Conservation (phyloP, 2,888 invertebrate genomes). For the Eulithis prunata region DNA sequence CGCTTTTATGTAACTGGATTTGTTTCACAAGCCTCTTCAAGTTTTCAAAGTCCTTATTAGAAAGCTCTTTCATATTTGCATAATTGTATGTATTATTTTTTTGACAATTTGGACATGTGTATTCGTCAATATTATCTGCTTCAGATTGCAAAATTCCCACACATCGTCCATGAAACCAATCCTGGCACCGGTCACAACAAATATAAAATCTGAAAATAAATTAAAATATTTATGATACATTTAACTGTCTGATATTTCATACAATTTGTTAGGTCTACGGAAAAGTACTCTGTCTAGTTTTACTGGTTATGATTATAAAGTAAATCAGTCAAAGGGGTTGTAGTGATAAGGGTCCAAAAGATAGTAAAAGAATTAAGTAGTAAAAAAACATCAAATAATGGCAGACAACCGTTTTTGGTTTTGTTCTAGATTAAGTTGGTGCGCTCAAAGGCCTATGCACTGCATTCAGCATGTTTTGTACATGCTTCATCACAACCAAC, state of each 20-base stretch:
- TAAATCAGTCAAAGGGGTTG: no score
- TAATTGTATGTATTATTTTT: constrained; percentile 94
- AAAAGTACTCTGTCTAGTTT: no score
- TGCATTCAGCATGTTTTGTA: no score
- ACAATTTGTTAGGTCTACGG: no score
- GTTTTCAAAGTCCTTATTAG: constrained; percentile 91
- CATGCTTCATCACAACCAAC: no score
- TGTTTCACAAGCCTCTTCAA: constrained; percentile 94
- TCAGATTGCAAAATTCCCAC: constrained; percentile 97
- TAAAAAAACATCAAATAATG: no score
- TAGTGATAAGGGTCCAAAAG: no score
- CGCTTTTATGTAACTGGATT: constrained; percentile 96
- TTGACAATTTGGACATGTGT: constrained; percentile 98
- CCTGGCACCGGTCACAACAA: constrained; percentile 99
- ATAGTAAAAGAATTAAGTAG: no score
- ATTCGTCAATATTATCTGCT: constrained; percentile 97
- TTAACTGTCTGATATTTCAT: neutral
- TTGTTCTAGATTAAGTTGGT: no score
- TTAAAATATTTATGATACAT: neutral
- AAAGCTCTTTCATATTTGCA: constrained; percentile 94
- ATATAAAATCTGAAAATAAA: constrained; percentile 94
- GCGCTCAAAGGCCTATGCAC: no score
- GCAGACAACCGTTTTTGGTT: no score
- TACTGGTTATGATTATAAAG: no score
- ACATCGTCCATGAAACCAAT: constrained; percentile 99